Conservation (phyloP, 1,140 invertebrate genomes). For the Stratiolaelaps scimitus region DNA sequence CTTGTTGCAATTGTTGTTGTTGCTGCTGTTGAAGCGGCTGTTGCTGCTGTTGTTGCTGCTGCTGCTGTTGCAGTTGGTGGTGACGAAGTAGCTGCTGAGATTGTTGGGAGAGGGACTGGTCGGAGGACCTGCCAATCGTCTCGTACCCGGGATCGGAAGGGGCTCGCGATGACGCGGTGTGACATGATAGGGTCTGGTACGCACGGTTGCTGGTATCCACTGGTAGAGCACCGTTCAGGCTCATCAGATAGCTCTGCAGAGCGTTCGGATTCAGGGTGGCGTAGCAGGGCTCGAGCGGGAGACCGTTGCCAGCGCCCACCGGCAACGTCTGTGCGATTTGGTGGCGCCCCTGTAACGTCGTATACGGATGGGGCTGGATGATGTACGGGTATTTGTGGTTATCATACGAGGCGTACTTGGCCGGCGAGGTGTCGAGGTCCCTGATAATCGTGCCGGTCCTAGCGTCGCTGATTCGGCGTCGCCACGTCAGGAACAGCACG, state of each 20-base stretch:
- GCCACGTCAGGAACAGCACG: constrained; percentile 22
- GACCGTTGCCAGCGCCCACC: neutral
- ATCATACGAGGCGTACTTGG: constrained; percentile 16
- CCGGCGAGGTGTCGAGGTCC: constrained; percentile 18
- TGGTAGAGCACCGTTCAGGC: constrained; percentile 7
- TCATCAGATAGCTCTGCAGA: constrained; percentile 24
- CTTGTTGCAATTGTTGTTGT: too few species aligned
- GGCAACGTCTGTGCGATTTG: neutral
- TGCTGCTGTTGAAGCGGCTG: neutral
- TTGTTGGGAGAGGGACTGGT: neutral
- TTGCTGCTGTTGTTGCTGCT: neutral
- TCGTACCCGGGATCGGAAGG: constrained; percentile 10
- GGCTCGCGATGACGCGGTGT: neutral
- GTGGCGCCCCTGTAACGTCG: neutral
- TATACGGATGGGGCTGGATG: constrained; percentile 16
- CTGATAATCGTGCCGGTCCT: constrained; percentile 25
- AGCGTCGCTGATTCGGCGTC: constrained; percentile 18
- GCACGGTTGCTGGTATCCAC: constrained; percentile 2
- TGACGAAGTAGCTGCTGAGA: too few species aligned
- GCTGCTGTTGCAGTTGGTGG: neutral
- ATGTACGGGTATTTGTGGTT: constrained; percentile 29
- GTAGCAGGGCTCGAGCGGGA: neutral
- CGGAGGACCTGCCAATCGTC: neutral
- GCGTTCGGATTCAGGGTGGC: constrained; percentile 20
- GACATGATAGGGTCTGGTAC: constrained; percentile 24